Base-by-base conservation (phyloP, 2,797 vertebrate genomes). In the Myripristis murdjan region DNA sequence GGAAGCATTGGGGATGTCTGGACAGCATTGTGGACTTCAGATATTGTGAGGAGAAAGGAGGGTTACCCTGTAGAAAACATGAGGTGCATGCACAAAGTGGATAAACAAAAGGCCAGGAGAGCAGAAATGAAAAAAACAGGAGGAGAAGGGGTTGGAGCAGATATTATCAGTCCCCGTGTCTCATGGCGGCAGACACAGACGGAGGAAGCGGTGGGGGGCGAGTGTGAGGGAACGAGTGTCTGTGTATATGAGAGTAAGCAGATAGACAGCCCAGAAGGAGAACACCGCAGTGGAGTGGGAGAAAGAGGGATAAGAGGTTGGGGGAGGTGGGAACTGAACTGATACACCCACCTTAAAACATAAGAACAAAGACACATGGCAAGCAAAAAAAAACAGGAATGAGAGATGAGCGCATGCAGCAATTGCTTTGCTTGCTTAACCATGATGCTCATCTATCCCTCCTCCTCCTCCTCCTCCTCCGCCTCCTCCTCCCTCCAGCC, bases 181-280 rank as follows among this genome's bases (percentile, higher is more conserved):
- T 93, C 89, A 93, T 91, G 89, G 90, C 74, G 84, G 88, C 87
- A 93, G 87, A 94, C 92, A 93, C 93, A 93, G 93, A 93, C 88
- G 83, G 91, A 83, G 90, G 81, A 90, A 89, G 83, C 75, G 46
- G 81, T 33, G 33, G 84, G 87, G 77, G 77, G 82, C 59, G 79
- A 16, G 59, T 69, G 78, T 54, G 62, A 46, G 73, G 56, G 74
- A 60, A 72, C 7, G 61, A 16, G 67, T 83, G 33, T 75, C 64
- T 53, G 67, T 57, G 48, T 66, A 67, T 61, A 67, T 54, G 82
- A 70, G 82, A 76, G 82, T 67, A 83, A 68, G 82, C 87, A 92
- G 85, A 91, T 81, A 92, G 83, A 91, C 84, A 89, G 83, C 80
- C 86, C 84, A 90, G 83, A 83, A 91, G 83, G 84, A 93, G 87